phyloP scores from a whole-genome alignment of 1,140 invertebrate genomes.

The Pinna nobilis region DNA sequence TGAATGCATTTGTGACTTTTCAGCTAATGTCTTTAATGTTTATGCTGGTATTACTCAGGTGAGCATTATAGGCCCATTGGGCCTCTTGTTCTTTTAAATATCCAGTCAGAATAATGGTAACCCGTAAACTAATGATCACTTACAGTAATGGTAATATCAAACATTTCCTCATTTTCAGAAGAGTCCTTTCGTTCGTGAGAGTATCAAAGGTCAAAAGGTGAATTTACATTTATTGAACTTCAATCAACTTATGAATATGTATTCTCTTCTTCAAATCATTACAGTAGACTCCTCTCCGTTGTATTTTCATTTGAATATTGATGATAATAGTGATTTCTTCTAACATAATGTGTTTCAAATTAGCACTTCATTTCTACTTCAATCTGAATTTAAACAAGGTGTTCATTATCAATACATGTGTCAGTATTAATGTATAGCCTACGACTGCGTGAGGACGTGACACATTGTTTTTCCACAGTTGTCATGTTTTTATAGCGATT shows the following conservation, averaged over 20 bases:
- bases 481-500: too few species aligned
- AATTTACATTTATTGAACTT: neutral
- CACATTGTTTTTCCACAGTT: too few species aligned
- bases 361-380: neutral
- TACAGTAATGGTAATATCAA: neutral
- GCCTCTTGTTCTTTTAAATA: too few species aligned
- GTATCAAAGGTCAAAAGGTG: slow-evolving; percentile 43
- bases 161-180: slow-evolving; percentile 47
- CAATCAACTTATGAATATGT: neutral
- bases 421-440: too few species aligned
- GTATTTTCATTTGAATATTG: too few species aligned
- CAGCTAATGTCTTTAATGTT: too few species aligned
- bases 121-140: neutral
- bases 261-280: neutral
- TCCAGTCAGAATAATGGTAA: neutral
- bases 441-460: too few species aligned
- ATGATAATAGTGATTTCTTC: neutral
- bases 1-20: too few species aligned
- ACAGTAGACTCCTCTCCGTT: neutral
- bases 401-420: slow-evolving; percentile 2
- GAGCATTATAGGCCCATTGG: too few species aligned
- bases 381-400: neutral
- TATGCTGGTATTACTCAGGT: too few species aligned
- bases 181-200: slow-evolving; percentile 43
- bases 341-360: neutral